Conservation (phyloP, 2,113 vertebrate genomes). For the Sylvilagus bachmani region DNA sequence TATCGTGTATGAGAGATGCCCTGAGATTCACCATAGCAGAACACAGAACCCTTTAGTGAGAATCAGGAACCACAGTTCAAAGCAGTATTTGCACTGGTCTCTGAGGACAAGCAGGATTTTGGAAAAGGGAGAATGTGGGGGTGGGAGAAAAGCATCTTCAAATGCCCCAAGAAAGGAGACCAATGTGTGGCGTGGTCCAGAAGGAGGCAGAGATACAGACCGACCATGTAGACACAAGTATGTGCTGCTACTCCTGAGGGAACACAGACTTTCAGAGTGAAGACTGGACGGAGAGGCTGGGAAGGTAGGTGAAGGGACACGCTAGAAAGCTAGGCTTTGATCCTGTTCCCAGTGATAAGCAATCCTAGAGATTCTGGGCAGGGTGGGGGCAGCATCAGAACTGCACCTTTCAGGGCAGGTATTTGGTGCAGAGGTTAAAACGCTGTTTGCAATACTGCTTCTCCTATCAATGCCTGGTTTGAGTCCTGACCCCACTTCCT, state of each 20-base stretch:
- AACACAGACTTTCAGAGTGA: background rate
- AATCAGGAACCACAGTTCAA: slow-evolving; percentile 37
- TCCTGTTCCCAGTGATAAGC: background rate
- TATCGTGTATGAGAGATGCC: slow-evolving; percentile 30
- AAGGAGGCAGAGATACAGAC: background rate
- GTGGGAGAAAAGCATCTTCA: background rate
- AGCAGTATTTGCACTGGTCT: slow-evolving; percentile 36
- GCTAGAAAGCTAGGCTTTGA: background rate
- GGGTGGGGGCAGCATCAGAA: background rate
- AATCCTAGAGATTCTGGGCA: background rate
- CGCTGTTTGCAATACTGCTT: too few species aligned
- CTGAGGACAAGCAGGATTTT: slow-evolving; percentile 46
- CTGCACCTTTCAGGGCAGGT: background rate
- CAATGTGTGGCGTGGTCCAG: background rate
- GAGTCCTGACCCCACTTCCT: too few species aligned
- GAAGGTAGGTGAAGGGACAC: background rate
- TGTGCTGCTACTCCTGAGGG: background rate
- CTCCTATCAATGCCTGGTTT: too few species aligned
- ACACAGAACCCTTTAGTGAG: slow-evolving; percentile 26
- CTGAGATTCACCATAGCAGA: background rate
- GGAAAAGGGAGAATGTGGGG: background rate
- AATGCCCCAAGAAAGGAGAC: slow-evolving; percentile 23
- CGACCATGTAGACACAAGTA: background rate
- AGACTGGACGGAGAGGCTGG: background rate
- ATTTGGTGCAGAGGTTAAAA: too few species aligned